Conservation (phyloP, 2,113 vertebrate genomes). For the Polypterus bichir region DNA sequence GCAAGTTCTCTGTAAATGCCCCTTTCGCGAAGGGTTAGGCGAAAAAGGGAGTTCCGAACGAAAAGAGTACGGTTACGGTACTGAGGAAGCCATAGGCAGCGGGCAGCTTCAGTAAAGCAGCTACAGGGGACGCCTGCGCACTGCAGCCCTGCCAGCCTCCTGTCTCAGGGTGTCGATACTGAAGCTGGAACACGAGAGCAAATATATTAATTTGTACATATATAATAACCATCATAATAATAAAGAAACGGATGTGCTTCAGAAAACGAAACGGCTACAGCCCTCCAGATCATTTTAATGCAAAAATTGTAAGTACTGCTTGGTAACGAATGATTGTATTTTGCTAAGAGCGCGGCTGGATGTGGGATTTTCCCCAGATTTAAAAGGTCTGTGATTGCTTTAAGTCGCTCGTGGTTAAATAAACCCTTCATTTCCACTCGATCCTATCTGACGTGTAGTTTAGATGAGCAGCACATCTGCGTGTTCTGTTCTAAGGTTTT, state of each 20-base stretch:
- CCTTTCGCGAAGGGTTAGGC: not conserved
- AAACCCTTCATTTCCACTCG: constrained; percentile 12
- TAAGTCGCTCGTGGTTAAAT: constrained; percentile 19
- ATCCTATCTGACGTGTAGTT: constrained; percentile 1
- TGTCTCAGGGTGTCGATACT: constrained; percentile 51
- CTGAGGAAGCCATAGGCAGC: constrained; percentile 39
- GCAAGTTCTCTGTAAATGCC: not conserved
- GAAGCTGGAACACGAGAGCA: constrained; percentile 31
- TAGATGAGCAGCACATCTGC: constrained; percentile 8
- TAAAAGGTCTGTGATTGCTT: constrained; percentile 38
- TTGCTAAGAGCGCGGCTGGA: constrained; percentile 19
- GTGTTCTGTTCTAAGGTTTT: constrained; percentile 13
- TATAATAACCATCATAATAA: constrained; percentile 7
- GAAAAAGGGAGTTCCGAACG: constrained; percentile 14
- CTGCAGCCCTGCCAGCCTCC: constrained; percentile 33
- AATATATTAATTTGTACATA: not conserved
- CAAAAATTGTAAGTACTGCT: constrained; percentile 53
- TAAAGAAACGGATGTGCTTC: constrained; percentile 58
- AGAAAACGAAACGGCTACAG: constrained; percentile 52
- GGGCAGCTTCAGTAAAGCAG: constrained; percentile 34
- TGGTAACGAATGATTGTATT: constrained; percentile 5
- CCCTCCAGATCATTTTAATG: constrained; percentile 51
- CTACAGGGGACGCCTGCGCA: constrained; percentile 55
- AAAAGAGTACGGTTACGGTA: constrained; percentile 21
- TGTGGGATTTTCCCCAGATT: constrained; percentile 33